Base-by-base conservation (phyloP, 1,140 invertebrate genomes). In the Papilio aristodemus region DNA sequence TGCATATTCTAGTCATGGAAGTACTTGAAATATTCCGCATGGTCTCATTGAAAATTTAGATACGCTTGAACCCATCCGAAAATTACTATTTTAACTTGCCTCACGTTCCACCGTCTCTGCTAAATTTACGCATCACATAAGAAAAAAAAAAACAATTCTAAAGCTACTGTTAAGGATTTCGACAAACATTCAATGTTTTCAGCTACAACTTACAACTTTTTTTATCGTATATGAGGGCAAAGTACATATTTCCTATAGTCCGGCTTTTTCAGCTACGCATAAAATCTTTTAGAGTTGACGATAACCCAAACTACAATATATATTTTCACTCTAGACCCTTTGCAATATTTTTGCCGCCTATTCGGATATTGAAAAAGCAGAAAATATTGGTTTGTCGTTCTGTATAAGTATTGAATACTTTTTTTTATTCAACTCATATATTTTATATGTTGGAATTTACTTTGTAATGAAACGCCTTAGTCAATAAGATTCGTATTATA, bases 301-400 rank as follows among this genome's bases (percentile, higher is more conserved):
- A 54, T 54, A 54, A 54, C 46, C 46, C 46, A 54, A 25, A 54
- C 46, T 54, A 22, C 46, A 10, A 54, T 54, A 54, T n/a, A n/a
- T 54, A 54, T 54, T 54, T 46, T 46, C 11, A 11, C 19, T 54
- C 22, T 19, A 10, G 46, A 54, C 17, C 46, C 46, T 54, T 54
- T 17, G 19, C n/a, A 54, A 54, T 54, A 54, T 54, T 54, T 43
- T 43, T 54, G 19, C 19, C 46, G 17, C 46, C 22, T 54, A 54
- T 54, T 54, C 46, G 46, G 46, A 54, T 54, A 54, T 54, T 54
- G 46, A 54, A 54, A 54, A 54, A 19, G 46, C 46, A 54, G 19
- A 54, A 54, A 54, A 54, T 54, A 54, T 54, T 54, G 22, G 9
- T 54, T 54, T 54, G 46, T 54, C 46, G 46, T 54, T 54, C 19